A percentile compares a stretch with the other conserved stretches of the same genome.
These are phyloP conservation scores for Limonius californicus DNA, from an alignment of 1,140 invertebrate genomes.

Conservation along the genomic window DNA sequence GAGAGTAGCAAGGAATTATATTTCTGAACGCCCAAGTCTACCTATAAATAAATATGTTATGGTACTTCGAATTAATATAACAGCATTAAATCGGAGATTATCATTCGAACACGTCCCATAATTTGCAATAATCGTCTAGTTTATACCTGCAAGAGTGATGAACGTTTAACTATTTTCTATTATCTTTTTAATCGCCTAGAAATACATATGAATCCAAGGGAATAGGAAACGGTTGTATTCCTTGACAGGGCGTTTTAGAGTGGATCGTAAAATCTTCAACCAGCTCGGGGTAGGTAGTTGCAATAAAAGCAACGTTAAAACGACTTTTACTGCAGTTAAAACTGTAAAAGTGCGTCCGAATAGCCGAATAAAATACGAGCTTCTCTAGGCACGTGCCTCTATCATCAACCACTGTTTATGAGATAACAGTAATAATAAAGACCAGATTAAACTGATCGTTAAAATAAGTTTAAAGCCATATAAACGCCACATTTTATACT, in stretches of 20 bases:
- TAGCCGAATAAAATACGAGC: constrained; percentile 43
- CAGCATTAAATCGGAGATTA: too few relatives aligned
- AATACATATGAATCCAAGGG: not conserved
- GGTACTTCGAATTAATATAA: too few relatives aligned
- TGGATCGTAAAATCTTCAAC: constrained; percentile 9
- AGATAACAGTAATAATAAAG: constrained; percentile 43
- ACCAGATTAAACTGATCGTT: constrained; percentile 42
- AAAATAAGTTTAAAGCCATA: constrained; percentile 41
- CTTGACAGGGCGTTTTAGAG: constrained; percentile 13
- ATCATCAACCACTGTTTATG: constrained; percentile 41
- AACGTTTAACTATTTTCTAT: too few relatives aligned
- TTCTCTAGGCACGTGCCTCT: constrained; percentile 43
- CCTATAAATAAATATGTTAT: too few relatives aligned
- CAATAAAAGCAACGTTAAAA: constrained; percentile 46
- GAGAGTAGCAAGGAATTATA: too few relatives aligned
- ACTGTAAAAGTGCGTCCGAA: constrained; percentile 46
- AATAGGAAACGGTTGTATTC: constrained; percentile 10
- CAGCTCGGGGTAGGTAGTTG: constrained; percentile 39
- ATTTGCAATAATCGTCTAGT: too few relatives aligned
- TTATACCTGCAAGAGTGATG: too few relatives aligned
- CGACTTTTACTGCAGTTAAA: constrained; percentile 47
- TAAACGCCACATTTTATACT: constrained; percentile 45
- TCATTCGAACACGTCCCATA: too few relatives aligned
- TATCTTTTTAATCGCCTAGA: not conserved
- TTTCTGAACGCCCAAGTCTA: too few relatives aligned